Evolutionary conservation across 2,888 invertebrate species (phyloP).

Genomic region (Chrysina gloriosa): DNA sequence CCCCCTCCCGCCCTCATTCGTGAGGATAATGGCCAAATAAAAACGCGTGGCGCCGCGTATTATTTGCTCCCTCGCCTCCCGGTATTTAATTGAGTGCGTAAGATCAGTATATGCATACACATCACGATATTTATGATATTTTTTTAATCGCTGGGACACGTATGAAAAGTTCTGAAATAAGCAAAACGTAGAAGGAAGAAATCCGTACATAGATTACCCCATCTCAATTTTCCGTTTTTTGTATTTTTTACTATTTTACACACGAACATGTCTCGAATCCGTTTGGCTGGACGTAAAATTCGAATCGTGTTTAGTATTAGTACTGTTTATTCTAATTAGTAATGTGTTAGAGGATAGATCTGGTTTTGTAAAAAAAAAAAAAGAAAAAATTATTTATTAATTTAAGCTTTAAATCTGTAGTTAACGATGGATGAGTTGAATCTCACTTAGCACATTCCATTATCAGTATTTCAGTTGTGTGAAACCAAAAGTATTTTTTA

Average conservation of each 20-base stretch:
- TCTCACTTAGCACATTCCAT: constrained; percentile 34
- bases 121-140: background rate
- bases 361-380: constrained; percentile 21
- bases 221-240: too few relatives aligned
- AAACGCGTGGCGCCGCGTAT: background rate
- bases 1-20: background rate
- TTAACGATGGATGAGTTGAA: constrained; percentile 11
- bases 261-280: background rate
- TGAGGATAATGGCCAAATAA: constrained; percentile 19
- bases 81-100: background rate
- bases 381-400: constrained; percentile 4
- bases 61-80: background rate
- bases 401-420: background rate
- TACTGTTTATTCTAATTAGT: constrained; percentile 35
- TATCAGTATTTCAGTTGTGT: constrained; percentile 38
- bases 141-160: background rate
- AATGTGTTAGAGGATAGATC: constrained; percentile 5
- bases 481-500: constrained; percentile 38
- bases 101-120: background rate
- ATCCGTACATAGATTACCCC: background rate
- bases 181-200: background rate
- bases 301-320: constrained; percentile 14
- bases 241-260: background rate
- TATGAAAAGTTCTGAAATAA: background rate
- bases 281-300: constrained; percentile 28